These are phyloP conservation scores for Cynopterus brachyotis DNA, from an alignment of 2,113 vertebrate genomes.

Conservation along the genomic window DNA sequence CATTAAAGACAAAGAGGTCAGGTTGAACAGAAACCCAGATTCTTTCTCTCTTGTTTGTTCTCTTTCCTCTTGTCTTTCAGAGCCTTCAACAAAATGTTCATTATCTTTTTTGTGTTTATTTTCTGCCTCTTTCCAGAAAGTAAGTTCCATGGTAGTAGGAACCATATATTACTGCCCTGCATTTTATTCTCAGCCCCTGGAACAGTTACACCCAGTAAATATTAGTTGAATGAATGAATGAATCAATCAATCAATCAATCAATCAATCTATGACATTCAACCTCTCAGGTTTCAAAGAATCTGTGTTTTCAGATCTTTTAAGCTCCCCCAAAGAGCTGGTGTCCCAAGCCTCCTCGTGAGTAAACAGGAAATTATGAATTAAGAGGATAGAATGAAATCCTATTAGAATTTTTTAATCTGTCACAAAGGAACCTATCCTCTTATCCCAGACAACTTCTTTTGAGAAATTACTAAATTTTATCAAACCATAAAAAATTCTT, in stretches of 20 bases:
- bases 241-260: not conserved
- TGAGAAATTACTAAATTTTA: conserved; percentile 16
- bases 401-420: not conserved
- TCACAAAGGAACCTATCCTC: not conserved
- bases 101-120: not conserved
- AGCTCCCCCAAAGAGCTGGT: not conserved
- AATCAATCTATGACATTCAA: not conserved
- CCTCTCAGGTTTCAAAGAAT: not conserved
- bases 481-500: not conserved
- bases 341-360: not conserved
- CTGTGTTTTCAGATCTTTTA: not conserved
- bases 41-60: not conserved
- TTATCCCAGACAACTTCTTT: conserved; percentile 2
- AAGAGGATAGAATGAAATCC: not conserved
- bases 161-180: not conserved
- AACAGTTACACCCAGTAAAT: not conserved
- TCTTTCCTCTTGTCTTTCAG: not conserved
- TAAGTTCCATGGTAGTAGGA: not conserved
- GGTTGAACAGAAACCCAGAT: not conserved
- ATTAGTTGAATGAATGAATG: not conserved
- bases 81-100: not conserved
- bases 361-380: conserved; percentile 1
- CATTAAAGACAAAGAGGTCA: not conserved
- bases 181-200: not conserved
- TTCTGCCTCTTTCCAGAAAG: not conserved